These are phyloP conservation scores for Lagocephalus sceleratus DNA, from an alignment of 2,797 vertebrate genomes.

Conservation along the genomic window DNA sequence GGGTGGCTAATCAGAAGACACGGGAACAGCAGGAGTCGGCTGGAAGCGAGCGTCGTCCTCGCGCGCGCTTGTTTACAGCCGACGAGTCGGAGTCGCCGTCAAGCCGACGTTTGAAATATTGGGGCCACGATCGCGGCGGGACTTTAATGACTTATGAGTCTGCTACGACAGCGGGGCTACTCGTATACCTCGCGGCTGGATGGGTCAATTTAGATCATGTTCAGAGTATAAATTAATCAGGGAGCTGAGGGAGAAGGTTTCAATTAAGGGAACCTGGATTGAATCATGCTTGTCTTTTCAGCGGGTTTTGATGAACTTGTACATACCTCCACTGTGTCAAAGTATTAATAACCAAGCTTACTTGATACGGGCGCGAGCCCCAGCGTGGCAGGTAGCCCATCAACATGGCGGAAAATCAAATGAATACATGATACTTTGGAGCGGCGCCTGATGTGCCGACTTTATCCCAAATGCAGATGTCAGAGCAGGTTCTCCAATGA, in stretches of 20 bases:
- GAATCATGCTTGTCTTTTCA: conserved; percentile 57
- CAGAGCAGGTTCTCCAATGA: conserved; percentile 80
- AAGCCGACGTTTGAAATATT: conserved; percentile 77
- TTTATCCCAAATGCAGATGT: conserved; percentile 78
- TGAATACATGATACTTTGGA: conserved; percentile 10
- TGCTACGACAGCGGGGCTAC: conserved; percentile 78
- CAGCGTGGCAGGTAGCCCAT: too few relatives aligned
- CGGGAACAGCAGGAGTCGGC: too few relatives aligned
- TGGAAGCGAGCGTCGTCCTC: too few relatives aligned
- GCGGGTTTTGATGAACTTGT: conserved; percentile 50
- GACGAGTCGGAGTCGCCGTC: conserved; percentile 78
- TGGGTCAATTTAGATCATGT: conserved; percentile 72
- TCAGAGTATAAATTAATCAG: conserved; percentile 70
- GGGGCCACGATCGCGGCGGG: conserved; percentile 82
- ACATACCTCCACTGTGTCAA: conserved; percentile 36
- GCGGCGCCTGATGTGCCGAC: conserved; percentile 23
- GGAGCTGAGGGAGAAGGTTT: conserved; percentile 66
- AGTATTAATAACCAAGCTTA: conserved; percentile 22
- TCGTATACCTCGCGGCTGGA: conserved; percentile 68
- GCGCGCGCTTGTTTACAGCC: conserved; percentile 70
- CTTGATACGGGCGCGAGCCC: conserved; percentile 5
- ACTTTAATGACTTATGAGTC: conserved; percentile 82
- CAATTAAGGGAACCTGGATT: conserved; percentile 71
- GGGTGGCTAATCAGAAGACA: too few relatives aligned
- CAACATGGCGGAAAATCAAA: background rate